Base-by-base conservation (phyloP, 2,888 invertebrate genomes). In the Eupithecia tripunctaria region DNA sequence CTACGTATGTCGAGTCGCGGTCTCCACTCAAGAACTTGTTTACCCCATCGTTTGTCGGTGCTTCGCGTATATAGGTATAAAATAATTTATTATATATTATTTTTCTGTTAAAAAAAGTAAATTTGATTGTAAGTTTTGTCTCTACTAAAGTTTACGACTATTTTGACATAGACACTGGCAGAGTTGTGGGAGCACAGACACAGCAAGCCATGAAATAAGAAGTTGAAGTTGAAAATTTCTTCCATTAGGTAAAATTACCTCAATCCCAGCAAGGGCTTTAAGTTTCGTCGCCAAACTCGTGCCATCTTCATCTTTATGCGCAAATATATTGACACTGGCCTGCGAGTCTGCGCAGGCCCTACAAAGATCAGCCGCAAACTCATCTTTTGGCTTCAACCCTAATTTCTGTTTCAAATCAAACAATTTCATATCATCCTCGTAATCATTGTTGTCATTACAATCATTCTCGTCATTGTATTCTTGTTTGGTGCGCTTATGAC, bases 351-450 rank as follows among this genome's bases (percentile, higher is more conserved):
- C 87, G 67, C 94, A 94, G 0, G 91, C 85, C 38, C 94, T 81
- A 68, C 94, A 94, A 14, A 86, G 82, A 21, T 84, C 86, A 2
- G 82, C 85, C n/a, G 63, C 75, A 7, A 78, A 77, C 78, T 91
- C 90, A 27, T 71, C 77, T 74, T 91, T 91, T 0, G 89, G 89
- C 75, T 87, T 89, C 38, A 83, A 59, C 27, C 85, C 81, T 70
- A 91, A 66, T 74, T 83, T 88, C 79, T 91, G 89, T 71, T 93
- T 93, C 66, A 94, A 76, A 32, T 94, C 94, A 27, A 89, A 84
- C 56, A 93, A 78, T 71, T 93, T 94, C 79, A 94, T 89, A 68
- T 94, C 92, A 70, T 94, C 94, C 56, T 93, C 94, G 12, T 78
- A 85, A 68, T 92, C 91, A 18, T 90, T 89, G 36, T 63, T 63